Evolutionary conservation across 92 coral and sea anemone species (phyloP), one percentile per base, ranked within the genome.

Genomic region (Epizoanthus rinbou): DNA sequence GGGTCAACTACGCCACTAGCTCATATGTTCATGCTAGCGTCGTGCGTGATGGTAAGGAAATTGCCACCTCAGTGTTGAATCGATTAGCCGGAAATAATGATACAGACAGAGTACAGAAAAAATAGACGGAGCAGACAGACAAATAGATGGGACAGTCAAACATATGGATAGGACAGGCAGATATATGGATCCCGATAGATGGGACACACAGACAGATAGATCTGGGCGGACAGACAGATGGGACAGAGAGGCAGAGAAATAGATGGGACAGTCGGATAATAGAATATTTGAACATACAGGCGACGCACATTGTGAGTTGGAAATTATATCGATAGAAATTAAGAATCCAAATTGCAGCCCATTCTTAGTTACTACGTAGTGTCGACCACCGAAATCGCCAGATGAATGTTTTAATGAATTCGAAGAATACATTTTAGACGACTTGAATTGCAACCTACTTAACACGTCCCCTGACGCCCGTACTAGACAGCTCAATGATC

Each of bases 351-450:
- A 76, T 57, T 86, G 81, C 21, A 24, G 39, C 18, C 81, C 86
- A 4, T 86, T 86, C 41, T 39, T 87, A 31, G 50, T 87, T 21
- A 72, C 76, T 74, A 80, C 89, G n/a, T n/a, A n/a, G 86, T 80
- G 80, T 54, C 64, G 89, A 50, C 89, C 89, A 25, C 89, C 89
- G 5, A 80, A 86, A 45, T 16, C 57, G 24, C 35, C 80, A 52
- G 58, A 52, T 19, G 41, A 57, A 24, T 69, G 21, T 39, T 86
- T 86, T 81, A 86, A 86, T 31, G 71, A 58, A 69, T 86, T 80
- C 45, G 73, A 75, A 69, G 16, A 54, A 75, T 88, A 87, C 57
- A 87, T 87, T 47, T 35, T 88, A 21, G 91, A 85, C 14, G 91
- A 88, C 78, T 45, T 83, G 59, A 88, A 84, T 31, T 84, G 86